Evolutionary conservation across 1,140 invertebrate species (phyloP), one percentile per base, ranked within the genome.

Genomic region (Drosophila leontia): DNA sequence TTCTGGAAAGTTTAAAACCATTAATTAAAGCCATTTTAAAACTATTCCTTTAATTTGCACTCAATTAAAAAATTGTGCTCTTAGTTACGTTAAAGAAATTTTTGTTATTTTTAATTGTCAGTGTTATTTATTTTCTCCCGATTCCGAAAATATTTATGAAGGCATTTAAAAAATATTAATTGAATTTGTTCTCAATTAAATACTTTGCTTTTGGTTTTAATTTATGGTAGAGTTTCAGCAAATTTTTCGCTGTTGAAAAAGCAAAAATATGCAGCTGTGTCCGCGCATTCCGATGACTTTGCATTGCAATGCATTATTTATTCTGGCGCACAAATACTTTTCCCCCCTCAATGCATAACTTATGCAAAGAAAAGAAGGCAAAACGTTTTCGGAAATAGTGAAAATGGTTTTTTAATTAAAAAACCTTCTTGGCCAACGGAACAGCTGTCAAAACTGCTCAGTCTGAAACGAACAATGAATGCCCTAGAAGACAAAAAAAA

Each of bases 391-490:
- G 19, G 17, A 63, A 63, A 62, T 55, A 75, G 48, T 75, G 48
- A 29, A 37, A 68, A 68, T 55, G 48, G 48, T 55, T 68, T 74
- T 77, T 77, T 77, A 77, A 68, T 77, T 60, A 60, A 68, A 65
- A 65, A 64, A 56, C 15, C 19, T 42, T 41, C 53, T 29, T 32
- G 23, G 47, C 17, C 41, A 26, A 11, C 17, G 32, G 3, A 53
- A 53, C 17, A 42, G 53, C 55, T 68, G 55, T 67, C 63, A 68
- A 75, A 74, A 59, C 26, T 48, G 64, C n/a, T 4, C 12, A 37
- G 15, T 39, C 37, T 37, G 19, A 44, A 75, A 34, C 39, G 32
- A 44, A 58, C 34, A 41, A 47, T 48, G 37, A 55, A 69, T 55
- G 44, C 32, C 26, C 69, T 59, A 13, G 19, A 9, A 13, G 19